These are phyloP conservation scores for Odobenus rosmarus DNA, from an alignment of 2,113 vertebrate genomes.

Conservation along the genomic window DNA sequence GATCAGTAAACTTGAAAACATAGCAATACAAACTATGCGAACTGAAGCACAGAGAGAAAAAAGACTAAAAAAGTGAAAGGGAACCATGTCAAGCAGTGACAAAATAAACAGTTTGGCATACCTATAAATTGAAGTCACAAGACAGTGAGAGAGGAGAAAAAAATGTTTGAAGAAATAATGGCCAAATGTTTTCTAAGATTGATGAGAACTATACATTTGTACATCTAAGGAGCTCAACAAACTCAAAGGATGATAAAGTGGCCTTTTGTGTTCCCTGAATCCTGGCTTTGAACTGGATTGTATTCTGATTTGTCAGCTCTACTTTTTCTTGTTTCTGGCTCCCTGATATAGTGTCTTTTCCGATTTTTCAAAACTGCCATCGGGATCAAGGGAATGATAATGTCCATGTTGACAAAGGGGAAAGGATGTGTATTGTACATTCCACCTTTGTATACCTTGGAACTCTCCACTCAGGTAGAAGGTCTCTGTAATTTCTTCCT, in stretches of 20 bases:
- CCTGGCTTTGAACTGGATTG: neutral
- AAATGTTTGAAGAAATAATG: constrained; percentile 9
- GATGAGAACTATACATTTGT: constrained; percentile 5
- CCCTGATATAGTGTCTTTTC: neutral
- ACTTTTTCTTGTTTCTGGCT: neutral
- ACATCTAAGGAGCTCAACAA: neutral
- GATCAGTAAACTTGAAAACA: constrained; percentile 20
- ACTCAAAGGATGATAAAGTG: neutral
- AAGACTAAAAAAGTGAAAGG: neutral
- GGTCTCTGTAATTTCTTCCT: neutral
- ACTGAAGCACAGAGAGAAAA: neutral
- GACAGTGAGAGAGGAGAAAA: neutral
- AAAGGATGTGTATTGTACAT: neutral
- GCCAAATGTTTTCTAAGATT: neutral
- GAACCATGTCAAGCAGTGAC: neutral
- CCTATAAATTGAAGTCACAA: neutral
- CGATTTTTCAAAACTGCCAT: constrained; percentile 4
- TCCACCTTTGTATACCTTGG: neutral
- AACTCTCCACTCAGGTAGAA: neutral
- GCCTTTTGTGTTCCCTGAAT: neutral
- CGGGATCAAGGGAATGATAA: neutral
- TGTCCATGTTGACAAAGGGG: neutral
- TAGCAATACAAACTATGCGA: neutral
- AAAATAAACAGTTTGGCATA: neutral
- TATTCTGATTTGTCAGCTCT: constrained; percentile 4